A percentile compares a stretch with the other conserved stretches of the same genome.
These are phyloP conservation scores for Phoxinus dragarum DNA, from an alignment of 2,797 vertebrate genomes.

Conservation along the genomic window DNA sequence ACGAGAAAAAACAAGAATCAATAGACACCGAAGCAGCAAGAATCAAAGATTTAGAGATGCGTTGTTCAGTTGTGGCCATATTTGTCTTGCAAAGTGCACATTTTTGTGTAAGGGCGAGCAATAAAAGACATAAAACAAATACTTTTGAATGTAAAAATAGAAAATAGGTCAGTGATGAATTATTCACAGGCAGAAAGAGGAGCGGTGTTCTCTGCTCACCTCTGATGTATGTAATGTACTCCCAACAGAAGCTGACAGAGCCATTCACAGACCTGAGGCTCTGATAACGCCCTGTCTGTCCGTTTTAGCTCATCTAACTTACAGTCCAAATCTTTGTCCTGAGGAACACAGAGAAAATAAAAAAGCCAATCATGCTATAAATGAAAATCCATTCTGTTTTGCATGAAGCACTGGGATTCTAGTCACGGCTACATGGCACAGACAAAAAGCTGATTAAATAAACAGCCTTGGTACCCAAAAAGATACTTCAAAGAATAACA, in stretches of 20 bases:
- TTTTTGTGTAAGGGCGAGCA: neutral
- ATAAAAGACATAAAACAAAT: constrained; percentile 21
- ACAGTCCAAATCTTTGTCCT: constrained; percentile 85
- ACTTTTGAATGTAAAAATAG: constrained; percentile 9
- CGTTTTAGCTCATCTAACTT: constrained; percentile 81
- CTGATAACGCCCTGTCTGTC: constrained; percentile 74
- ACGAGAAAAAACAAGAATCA: constrained; percentile 39
- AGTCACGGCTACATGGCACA: neutral
- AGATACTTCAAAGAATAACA: constrained; percentile 20
- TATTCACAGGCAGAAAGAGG: constrained; percentile 3
- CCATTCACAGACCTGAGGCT: constrained; percentile 84
- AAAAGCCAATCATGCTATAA: neutral
- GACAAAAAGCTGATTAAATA: constrained; percentile 14
- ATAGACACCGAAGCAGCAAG: constrained; percentile 55
- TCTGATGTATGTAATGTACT: constrained; percentile 87
- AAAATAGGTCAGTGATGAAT: constrained; percentile 46
- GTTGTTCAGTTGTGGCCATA: neutral
- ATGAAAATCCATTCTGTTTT: constrained; percentile 17
- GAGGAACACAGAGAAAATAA: constrained; percentile 58
- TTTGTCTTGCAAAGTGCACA: constrained; percentile 11
- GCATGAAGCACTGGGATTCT: neutral
- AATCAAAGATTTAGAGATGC: neutral
- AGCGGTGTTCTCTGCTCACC: constrained; percentile 69
- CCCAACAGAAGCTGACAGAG: constrained; percentile 84
- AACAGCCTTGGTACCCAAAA: constrained; percentile 5